Evolutionary conservation across 2,113 vertebrate genomes (phyloP).

Genomic region (Dicaeum eximium): DNA sequence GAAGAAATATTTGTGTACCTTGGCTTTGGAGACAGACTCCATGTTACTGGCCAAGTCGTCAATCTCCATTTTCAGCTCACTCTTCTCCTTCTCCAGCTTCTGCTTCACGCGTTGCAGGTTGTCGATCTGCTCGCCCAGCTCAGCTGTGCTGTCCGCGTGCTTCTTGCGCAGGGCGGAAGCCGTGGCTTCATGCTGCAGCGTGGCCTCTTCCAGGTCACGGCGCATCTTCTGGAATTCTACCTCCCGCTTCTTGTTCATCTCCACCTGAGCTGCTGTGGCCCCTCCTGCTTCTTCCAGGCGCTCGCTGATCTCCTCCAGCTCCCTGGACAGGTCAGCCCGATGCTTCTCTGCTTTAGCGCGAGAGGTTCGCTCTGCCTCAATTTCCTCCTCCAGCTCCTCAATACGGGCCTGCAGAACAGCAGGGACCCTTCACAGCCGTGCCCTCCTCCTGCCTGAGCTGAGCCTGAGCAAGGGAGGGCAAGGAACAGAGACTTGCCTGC

Average conservation of each 20-base stretch:
- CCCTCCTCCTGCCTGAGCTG: neutral
- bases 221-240: no score
- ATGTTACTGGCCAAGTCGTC: conserved; percentile 80
- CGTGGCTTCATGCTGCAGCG: no score
- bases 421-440: neutral
- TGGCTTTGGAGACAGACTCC: conserved; percentile 74
- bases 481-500: conserved; percentile 50
- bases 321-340: neutral
- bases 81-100: conserved; percentile 93
- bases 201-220: no score
- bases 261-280: neutral
- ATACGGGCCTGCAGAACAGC: neutral
- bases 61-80: conserved; percentile 88
- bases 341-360: neutral
- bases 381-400: neutral
- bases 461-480: neutral
- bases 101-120: conserved; percentile 81
- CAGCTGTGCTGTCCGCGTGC: neutral
- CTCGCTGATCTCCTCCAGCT: neutral
- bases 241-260: no score
- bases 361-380: neutral
- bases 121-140: neutral
- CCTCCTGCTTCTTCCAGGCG: neutral
- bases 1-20: conserved; percentile 36
- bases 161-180: no score